Evolutionary conservation across 1,140 invertebrate species (phyloP).

Genomic region (Drosophila jambulina): DNA sequence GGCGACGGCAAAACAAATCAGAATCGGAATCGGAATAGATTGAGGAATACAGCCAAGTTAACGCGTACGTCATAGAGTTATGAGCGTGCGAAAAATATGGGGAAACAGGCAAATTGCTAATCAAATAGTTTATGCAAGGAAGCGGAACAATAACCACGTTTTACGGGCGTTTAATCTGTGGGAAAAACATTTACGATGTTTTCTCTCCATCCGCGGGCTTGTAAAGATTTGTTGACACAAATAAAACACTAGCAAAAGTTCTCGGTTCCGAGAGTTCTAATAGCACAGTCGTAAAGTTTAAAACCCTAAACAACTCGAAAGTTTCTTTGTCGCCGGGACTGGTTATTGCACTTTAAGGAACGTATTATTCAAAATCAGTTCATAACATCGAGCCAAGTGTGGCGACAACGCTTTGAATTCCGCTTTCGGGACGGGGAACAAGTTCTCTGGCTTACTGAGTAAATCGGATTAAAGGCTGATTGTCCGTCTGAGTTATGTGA

Average conservation of each 20-base stretch:
- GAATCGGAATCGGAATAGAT: slow-evolving; percentile 7
- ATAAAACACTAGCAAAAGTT: slow-evolving; percentile 48
- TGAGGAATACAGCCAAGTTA: slow-evolving; percentile 20
- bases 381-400: slow-evolving; percentile 17
- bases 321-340: slow-evolving; percentile 50
- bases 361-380: slow-evolving; percentile 40
- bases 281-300: slow-evolving; percentile 63
- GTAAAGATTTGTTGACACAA: slow-evolving; percentile 51
- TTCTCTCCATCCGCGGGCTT: slow-evolving; percentile 19
- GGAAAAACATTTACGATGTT: slow-evolving; percentile 60
- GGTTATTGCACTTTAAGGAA: slow-evolving; percentile 47
- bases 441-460: slow-evolving; percentile 17
- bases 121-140: slow-evolving; percentile 46
- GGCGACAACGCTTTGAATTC: slow-evolving; percentile 28
- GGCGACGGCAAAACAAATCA: slow-evolving; percentile 50
- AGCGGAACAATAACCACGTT: slow-evolving; percentile 38
- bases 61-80: slow-evolving; percentile 6
- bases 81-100: slow-evolving; percentile 40
- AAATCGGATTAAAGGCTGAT: slow-evolving; percentile 40
- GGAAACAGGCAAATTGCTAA: slow-evolving; percentile 7
- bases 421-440: background rate
- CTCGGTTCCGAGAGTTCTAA: slow-evolving; percentile 42
- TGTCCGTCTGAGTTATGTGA: slow-evolving; percentile 28
- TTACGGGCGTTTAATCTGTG: slow-evolving; percentile 56
- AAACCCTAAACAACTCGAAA: slow-evolving; percentile 59